These are phyloP conservation scores for Tenebrio molitor DNA, from an alignment of 1,140 invertebrate species.

Conservation along the genomic window DNA sequence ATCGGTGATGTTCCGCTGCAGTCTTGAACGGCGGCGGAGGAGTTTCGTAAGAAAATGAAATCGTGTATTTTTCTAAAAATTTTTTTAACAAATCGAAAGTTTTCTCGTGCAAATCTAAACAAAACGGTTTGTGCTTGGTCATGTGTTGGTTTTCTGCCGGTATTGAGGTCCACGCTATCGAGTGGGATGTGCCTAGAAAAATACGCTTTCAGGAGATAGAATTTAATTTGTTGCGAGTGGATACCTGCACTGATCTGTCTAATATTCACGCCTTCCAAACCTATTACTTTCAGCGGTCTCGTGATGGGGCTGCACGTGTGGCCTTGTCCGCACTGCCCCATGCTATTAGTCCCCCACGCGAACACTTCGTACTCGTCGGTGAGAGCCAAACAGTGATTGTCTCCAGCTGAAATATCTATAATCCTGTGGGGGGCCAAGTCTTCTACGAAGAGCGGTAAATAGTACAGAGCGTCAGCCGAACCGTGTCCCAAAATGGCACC, in stretches of 20 bases:
- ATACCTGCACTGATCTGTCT: conserved; percentile 76
- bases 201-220: neutral
- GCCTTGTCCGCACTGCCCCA: conserved; percentile 80
- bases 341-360: conserved; percentile 80
- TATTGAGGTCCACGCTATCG: conserved; percentile 77
- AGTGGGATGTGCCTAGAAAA: conserved; percentile 71
- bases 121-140: conserved; percentile 73
- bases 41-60: conserved; percentile 67
- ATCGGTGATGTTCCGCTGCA: conserved; percentile 72
- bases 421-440: conserved; percentile 65
- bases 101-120: conserved; percentile 75
- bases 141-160: conserved; percentile 71
- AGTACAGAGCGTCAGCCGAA: conserved; percentile 70
- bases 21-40: conserved; percentile 68
- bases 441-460: conserved; percentile 68
- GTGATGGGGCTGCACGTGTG: conserved; percentile 76
- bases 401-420: conserved; percentile 70
- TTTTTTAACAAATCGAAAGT: conserved; percentile 72
- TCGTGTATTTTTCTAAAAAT: conserved; percentile 74
- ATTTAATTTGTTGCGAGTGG: neutral
- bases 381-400: conserved; percentile 74
- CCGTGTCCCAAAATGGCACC: conserved; percentile 74
- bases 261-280: conserved; percentile 73
- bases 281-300: conserved; percentile 74
- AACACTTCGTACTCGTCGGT: conserved; percentile 70